Percentiles rank a stretch among this genome's conserved stretches.
Evolutionary conservation across 2,113 vertebrate genomes (phyloP).

Genomic region (Regulus satrapa): DNA sequence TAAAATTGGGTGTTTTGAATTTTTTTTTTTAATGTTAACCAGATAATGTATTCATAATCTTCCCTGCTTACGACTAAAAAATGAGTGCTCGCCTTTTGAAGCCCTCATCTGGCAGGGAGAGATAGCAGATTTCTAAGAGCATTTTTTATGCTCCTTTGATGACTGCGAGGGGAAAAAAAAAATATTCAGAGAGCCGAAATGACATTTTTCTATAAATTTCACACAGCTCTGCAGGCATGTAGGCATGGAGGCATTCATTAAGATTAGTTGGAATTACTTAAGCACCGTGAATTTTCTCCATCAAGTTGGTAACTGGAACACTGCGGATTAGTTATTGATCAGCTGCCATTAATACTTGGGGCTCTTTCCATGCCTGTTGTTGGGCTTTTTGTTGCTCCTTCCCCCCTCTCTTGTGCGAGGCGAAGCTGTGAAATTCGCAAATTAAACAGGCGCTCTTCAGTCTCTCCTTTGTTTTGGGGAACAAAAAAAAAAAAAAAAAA

Average conservation of each 20-base stretch:
- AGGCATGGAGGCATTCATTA: conserved; percentile 69
- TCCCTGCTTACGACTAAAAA: conserved; percentile 58
- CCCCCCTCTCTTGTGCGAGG: not conserved
- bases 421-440: conserved; percentile 56
- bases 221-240: conserved; percentile 66
- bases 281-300: conserved; percentile 67
- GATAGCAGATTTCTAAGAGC: conserved; percentile 73
- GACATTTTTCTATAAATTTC: conserved; percentile 74
- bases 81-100: conserved; percentile 67
- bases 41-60: conserved; percentile 71
- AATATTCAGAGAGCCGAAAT: conserved; percentile 63
- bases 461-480: conserved; percentile 55
- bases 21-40: conserved; percentile 65
- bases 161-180: conserved; percentile 38
- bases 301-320: conserved; percentile 66
- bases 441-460: conserved; percentile 53
- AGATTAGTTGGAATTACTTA: conserved; percentile 74
- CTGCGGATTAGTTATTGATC: conserved; percentile 74
- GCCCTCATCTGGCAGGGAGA: conserved; percentile 69
- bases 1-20: conserved; percentile 63
- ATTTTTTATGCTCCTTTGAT: conserved; percentile 73
- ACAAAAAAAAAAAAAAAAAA: conserved; percentile 25
- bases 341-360: conserved; percentile 67
- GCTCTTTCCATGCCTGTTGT: conserved; percentile 66
- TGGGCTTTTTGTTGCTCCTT: conserved; percentile 51